Evolutionary conservation across 2,113 vertebrate species (phyloP).

Genomic region (Microtus pennsylvanicus): DNA sequence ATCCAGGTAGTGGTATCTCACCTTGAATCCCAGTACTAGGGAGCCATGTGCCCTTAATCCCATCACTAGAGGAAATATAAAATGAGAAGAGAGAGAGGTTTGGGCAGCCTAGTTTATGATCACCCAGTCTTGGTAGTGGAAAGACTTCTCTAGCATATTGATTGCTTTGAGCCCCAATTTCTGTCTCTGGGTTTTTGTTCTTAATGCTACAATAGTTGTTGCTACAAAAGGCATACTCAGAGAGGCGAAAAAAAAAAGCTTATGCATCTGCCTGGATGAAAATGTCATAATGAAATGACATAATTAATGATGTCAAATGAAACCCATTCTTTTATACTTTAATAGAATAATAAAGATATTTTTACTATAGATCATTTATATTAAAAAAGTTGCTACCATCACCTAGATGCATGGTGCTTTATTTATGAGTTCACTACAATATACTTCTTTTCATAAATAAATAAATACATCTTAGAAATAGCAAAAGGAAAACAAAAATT

Average conservation of each 20-base stretch:
- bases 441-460: background rate
- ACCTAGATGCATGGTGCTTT: background rate
- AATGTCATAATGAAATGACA: background rate
- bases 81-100: too few species aligned
- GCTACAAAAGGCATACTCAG: background rate
- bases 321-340: background rate
- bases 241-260: background rate
- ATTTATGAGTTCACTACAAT: background rate
- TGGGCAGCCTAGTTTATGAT: too few species aligned
- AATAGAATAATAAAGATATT: background rate
- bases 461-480: background rate
- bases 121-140: too few species aligned
- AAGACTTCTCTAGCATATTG: too few species aligned
- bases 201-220: background rate
- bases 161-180: too few species aligned
- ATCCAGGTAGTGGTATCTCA: too few species aligned
- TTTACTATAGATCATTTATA: background rate
- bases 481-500: background rate
- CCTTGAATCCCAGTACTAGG: too few species aligned
- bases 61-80: too few species aligned
- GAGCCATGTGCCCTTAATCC: too few species aligned
- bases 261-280: background rate
- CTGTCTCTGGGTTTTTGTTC: too few species aligned
- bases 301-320: background rate
- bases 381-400: background rate